Percentiles rank a stretch among this genome's conserved stretches.
These are phyloP conservation scores for Lutjanus argentimaculatus DNA, from an alignment of 2,797 vertebrate species.

Conservation along the genomic window DNA sequence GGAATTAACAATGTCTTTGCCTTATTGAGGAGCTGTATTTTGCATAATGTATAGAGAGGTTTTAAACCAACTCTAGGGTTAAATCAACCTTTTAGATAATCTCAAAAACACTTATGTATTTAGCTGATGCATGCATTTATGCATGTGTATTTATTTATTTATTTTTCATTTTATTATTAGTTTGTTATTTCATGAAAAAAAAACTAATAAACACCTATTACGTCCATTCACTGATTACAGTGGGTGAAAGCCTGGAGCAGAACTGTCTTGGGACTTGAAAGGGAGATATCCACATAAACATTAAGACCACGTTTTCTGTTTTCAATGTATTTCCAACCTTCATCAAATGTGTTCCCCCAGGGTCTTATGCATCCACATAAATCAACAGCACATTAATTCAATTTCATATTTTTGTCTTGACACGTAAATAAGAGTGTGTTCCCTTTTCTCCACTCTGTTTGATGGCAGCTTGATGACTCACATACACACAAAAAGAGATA, in stretches of 20 bases:
- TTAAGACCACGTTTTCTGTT: conserved; percentile 52
- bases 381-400: conserved; percentile 80
- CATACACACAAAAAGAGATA: conserved; percentile 44
- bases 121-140: not conserved
- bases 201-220: conserved; percentile 20
- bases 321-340: conserved; percentile 60
- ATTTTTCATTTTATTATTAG: not conserved
- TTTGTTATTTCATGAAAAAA: conserved; percentile 26
- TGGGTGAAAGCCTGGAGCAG: conserved; percentile 4
- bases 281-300: conserved; percentile 53
- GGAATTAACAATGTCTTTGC: conserved; percentile 14
- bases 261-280: conserved; percentile 34
- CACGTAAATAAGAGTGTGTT: conserved; percentile 72
- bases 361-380: conserved; percentile 72
- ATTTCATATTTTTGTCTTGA: conserved; percentile 73
- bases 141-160: not conserved
- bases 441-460: conserved; percentile 56
- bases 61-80: conserved; percentile 4
- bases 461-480: conserved; percentile 69
- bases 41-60: not conserved
- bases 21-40: not conserved
- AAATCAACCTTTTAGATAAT: conserved; percentile 20
- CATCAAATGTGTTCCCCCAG: conserved; percentile 69
- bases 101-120: not conserved
- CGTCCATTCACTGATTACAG: conserved; percentile 22